Base-by-base conservation (phyloP, 1,140 invertebrate genomes). In the Latrodectus geometricus region DNA sequence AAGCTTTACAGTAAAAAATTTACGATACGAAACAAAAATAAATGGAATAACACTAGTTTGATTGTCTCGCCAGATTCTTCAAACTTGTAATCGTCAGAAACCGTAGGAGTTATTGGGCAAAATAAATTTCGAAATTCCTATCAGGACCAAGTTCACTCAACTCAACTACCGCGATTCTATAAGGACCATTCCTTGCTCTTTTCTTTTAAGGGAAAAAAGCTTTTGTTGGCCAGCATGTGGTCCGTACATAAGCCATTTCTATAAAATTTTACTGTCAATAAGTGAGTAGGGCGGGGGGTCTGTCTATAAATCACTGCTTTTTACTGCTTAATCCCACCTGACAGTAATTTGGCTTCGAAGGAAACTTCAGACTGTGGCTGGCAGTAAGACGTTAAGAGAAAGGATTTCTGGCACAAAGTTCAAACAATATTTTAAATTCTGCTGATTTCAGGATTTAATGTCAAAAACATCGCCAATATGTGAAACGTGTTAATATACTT, bases 251-350 rank as follows among this genome's bases (percentile, higher is more conserved):
- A 56, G 80, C 11, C 54, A 49, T 35, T 82, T 82, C 80, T 23
- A 48, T 65, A 70, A 48, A 82, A 82, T 54, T 82, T 82, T 82
- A 82, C 80, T 82, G 80, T 82, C 80, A 82, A 82, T 82, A 73
- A 82, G 80, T 72, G 52, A 23, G 66, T 52, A 8, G 14, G 17
- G 78, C 17, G 17, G 79, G 80, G 52, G 69, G 23, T 48, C 12
- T 0, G 15, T 20, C 52, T 23, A 48, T 82, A 82, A 82, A 82
- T 82, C 68, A 21, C n/a, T n/a, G 35, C 69, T 35, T 23, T 82
- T 82, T 73, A 82, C 69, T 82, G 69, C 80, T 82, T 73, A 82
- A 82, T 82, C 80, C 69, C 14, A 20, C 15, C 20, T 9, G 68
- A 48, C 69, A 66, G 49, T 70, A 11, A 80, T 52, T 15, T 23